Percentiles rank a stretch among this genome's conserved stretches.
These are phyloP conservation scores for Sanderia malayensis DNA, from an alignment of 30 jellyfish, hydroid and myxozoan genomes.

Conservation along the genomic window DNA sequence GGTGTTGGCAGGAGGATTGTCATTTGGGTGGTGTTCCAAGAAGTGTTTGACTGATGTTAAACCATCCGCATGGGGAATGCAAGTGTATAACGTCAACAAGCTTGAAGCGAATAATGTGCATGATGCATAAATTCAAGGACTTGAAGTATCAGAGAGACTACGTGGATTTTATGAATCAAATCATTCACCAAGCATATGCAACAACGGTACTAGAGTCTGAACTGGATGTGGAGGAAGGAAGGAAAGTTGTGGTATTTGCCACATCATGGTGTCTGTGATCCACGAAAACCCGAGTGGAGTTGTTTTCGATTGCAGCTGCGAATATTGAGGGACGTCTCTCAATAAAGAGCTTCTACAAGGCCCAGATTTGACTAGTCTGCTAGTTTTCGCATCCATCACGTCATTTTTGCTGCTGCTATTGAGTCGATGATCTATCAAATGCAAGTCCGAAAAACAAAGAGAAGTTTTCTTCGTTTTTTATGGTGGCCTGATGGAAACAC, in stretches of 20 bases:
- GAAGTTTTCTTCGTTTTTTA: constrained; percentile 13
- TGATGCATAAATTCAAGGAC: too few relatives aligned
- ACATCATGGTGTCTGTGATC: constrained; percentile 20
- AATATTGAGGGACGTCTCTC: constrained; percentile 29
- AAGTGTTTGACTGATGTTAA: too few relatives aligned
- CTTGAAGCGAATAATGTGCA: too few relatives aligned
- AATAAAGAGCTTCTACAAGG: constrained; percentile 37
- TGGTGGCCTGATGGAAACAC: constrained; percentile 45
- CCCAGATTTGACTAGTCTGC: constrained; percentile 35
- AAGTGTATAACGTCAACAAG: too few relatives aligned
- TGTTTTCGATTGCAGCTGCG: constrained; percentile 14
- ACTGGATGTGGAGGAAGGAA: constrained; percentile 28
- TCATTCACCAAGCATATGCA: too few relatives aligned
- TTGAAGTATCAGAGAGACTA: too few relatives aligned
- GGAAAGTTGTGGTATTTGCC: constrained; percentile 40
- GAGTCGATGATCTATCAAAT: constrained; percentile 44
- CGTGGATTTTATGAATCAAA: too few relatives aligned
- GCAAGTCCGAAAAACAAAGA: constrained; percentile 11
- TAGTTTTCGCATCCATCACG: constrained; percentile 28
- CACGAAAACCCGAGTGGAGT: constrained; percentile 12
- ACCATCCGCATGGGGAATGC: too few relatives aligned
- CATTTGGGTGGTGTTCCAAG: too few relatives aligned
- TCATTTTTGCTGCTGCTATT: constrained; percentile 29
- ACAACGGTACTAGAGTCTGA: too few relatives aligned
- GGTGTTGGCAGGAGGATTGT: too few relatives aligned